Percentiles rank a stretch among this genome's conserved stretches.
Conservation (phyloP, 2,797 vertebrate species). For the Novumbra hubbsi region DNA sequence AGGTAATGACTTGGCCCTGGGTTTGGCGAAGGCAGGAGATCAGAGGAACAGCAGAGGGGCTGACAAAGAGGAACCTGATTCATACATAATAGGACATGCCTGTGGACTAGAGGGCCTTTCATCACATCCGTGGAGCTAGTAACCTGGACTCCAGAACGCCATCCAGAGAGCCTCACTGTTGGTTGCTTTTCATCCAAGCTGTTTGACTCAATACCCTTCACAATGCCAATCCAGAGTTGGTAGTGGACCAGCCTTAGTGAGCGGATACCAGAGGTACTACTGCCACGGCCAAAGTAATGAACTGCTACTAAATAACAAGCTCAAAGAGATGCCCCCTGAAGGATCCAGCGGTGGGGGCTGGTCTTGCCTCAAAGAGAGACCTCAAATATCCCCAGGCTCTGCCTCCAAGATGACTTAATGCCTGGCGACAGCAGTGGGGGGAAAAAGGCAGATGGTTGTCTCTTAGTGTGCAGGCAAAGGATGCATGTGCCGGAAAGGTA, state of each 20-base stretch:
- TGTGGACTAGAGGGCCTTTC: neutral
- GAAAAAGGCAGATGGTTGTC: neutral
- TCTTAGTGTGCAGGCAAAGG: neutral
- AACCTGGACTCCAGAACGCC: neutral
- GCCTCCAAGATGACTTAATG: constrained; percentile 1
- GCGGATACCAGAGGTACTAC: neutral
- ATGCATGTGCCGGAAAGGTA: neutral
- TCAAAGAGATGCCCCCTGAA: neutral
- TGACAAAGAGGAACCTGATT: neutral
- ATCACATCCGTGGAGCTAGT: neutral
- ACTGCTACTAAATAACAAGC: neutral
- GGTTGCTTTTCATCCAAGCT: neutral
- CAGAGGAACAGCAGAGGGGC: neutral
- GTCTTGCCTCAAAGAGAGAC: neutral
- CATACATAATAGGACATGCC: neutral
- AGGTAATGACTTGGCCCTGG: neutral
- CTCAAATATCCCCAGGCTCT: constrained; percentile 21
- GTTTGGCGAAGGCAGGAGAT: neutral
- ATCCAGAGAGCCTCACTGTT: neutral
- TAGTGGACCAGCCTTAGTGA: neutral
- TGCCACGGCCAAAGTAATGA: neutral
- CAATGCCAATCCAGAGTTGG: neutral
- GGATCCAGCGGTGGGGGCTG: neutral
- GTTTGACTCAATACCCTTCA: neutral
- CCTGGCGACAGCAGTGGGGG: neutral